Conservation (phyloP, 2,888 invertebrate genomes). For the Caenorhabditis doughertyi region DNA sequence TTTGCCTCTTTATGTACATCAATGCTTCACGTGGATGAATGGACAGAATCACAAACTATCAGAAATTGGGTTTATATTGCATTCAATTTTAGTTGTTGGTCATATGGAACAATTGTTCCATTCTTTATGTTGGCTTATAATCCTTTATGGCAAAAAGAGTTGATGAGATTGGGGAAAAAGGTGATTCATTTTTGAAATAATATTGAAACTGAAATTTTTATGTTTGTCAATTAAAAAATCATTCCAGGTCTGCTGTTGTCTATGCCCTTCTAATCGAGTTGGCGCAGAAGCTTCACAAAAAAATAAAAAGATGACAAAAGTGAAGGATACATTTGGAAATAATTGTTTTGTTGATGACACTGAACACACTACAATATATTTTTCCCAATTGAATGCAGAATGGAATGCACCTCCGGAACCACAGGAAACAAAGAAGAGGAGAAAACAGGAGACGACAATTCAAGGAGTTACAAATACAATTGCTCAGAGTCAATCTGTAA, state of each 20-base stretch:
- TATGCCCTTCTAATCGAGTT: slow-evolving; percentile 8
- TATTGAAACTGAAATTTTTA: not conserved
- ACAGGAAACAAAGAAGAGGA: slow-evolving; percentile 2
- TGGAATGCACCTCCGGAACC: slow-evolving; percentile 48
- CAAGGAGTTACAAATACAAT: not conserved
- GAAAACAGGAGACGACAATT: not conserved
- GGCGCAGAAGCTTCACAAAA: not conserved
- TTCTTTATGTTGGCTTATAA: slow-evolving; percentile 63
- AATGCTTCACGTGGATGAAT: slow-evolving; percentile 58
- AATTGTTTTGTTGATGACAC: slow-evolving; percentile 47
- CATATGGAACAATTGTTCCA: slow-evolving; percentile 62
- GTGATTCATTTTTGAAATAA: slow-evolving; percentile 10
- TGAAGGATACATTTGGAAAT: slow-evolving; percentile 56
- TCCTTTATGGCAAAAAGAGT: slow-evolving; percentile 60
- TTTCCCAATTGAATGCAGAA: slow-evolving; percentile 59
- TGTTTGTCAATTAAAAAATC: not conserved
- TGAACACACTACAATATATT: slow-evolving; percentile 62
- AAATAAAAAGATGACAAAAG: slow-evolving; percentile 9
- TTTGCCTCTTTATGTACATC: slow-evolving; percentile 49
- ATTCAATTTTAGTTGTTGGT: slow-evolving; percentile 66
- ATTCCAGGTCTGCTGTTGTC: slow-evolving; percentile 30
- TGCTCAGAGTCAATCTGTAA: slow-evolving; percentile 5
- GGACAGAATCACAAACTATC: slow-evolving; percentile 37
- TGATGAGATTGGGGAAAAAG: slow-evolving; percentile 13
- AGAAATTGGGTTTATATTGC: slow-evolving; percentile 67